Conservation (phyloP, 1,140 invertebrate species). For the Pseudomyrmex cubaensis region DNA sequence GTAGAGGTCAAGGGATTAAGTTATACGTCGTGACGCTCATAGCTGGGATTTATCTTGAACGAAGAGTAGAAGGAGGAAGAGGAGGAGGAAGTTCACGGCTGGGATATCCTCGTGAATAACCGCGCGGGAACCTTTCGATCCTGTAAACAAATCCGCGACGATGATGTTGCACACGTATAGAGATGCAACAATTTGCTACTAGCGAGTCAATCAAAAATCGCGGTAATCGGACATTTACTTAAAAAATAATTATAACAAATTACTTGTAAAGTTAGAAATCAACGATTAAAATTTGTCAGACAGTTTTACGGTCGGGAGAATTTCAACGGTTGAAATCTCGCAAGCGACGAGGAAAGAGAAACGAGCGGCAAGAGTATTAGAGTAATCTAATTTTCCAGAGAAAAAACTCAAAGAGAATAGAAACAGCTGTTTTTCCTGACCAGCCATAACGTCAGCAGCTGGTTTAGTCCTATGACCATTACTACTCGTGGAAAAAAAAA, state of each 20-base stretch:
- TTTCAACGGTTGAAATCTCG: no score
- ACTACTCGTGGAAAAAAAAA: conserved; percentile 11
- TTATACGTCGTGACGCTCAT: conserved; percentile 58
- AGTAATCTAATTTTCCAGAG: background rate
- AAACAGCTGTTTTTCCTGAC: conserved; percentile 26
- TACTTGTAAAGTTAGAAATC: no score
- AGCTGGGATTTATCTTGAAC: conserved; percentile 63
- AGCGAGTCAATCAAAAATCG: no score
- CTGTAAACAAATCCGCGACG: background rate
- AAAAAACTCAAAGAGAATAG: background rate
- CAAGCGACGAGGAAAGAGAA: no score
- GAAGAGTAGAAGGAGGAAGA: background rate
- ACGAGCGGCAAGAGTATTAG: background rate
- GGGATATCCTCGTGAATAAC: background rate
- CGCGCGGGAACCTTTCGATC: conserved; percentile 33
- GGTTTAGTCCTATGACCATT: conserved; percentile 16
- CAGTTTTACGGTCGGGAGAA: no score
- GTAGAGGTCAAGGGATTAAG: conserved; percentile 66
- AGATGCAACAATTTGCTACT: background rate
- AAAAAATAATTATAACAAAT: no score
- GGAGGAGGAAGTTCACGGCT: conserved; percentile 30
- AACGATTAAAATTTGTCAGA: no score
- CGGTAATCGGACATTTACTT: no score
- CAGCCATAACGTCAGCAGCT: conserved; percentile 29
- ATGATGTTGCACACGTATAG: conserved; percentile 3